Evolutionary conservation across 2,888 invertebrate species (phyloP).

Genomic region (Sceliomorpha sp.): DNA sequence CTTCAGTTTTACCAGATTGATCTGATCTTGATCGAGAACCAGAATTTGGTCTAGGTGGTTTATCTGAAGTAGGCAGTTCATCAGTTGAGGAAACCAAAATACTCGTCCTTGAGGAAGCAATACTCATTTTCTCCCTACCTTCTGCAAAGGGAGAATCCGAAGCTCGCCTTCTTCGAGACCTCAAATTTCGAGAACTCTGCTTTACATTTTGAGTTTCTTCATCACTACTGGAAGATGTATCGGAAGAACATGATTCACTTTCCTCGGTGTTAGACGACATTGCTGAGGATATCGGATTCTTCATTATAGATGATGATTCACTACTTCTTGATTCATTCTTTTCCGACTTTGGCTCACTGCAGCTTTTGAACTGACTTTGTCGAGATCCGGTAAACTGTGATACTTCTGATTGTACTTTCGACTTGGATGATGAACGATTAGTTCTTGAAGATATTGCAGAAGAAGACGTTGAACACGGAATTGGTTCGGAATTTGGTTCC

Average conservation of each 20-base stretch:
- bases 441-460: conserved; percentile 11
- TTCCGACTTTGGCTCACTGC: conserved; percentile 14
- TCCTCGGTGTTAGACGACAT: conserved; percentile 60
- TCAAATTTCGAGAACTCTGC: conserved; percentile 46
- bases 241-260: conserved; percentile 74
- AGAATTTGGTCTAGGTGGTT: conserved; percentile 82
- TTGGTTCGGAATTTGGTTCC: conserved; percentile 62
- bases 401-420: conserved; percentile 43
- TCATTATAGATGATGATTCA: conserved; percentile 17
- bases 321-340: background rate
- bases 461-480: conserved; percentile 20
- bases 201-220: conserved; percentile 57
- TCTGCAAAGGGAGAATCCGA: conserved; percentile 63
- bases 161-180: conserved; percentile 57
- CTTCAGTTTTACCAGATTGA: conserved; percentile 81
- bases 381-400: conserved; percentile 58
- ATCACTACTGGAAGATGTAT: conserved; percentile 77
- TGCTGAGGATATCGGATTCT: conserved; percentile 11
- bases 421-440: conserved; percentile 18
- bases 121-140: conserved; percentile 67
- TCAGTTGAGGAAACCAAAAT: conserved; percentile 82
- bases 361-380: conserved; percentile 18
- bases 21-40: conserved; percentile 76
- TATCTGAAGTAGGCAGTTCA: conserved; percentile 82
- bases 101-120: conserved; percentile 82